A percentile compares a stretch with the other conserved stretches of the same genome.
Conservation (phyloP, 2,113 vertebrate genomes). For the Telmatochromis sp. region DNA sequence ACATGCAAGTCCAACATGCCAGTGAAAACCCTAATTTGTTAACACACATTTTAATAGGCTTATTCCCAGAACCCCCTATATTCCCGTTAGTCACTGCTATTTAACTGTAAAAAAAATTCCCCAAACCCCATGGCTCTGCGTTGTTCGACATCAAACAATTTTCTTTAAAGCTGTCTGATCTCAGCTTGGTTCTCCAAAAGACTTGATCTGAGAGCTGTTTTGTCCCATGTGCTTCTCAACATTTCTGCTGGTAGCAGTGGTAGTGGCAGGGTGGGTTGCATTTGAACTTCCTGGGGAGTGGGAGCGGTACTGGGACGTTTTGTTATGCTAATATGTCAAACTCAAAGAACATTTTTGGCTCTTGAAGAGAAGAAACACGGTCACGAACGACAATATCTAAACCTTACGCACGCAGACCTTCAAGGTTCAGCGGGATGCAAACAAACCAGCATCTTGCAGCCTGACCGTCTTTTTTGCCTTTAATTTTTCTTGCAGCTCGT, state of each 20-base stretch:
- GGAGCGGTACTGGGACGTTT: not conserved
- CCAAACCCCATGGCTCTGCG: not conserved
- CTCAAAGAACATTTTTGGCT: not conserved
- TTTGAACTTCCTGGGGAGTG: not conserved
- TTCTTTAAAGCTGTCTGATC: not conserved
- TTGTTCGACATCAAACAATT: constrained; percentile 14
- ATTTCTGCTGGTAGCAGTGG: not conserved
- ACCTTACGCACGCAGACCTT: not conserved
- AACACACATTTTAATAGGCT: not conserved
- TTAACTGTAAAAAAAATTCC: not conserved
- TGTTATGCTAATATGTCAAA: not conserved
- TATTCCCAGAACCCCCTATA: not conserved
- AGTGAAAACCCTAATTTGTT: not conserved
- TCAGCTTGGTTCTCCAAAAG: not conserved
- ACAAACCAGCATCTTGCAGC: not conserved
- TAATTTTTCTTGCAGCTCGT: not conserved
- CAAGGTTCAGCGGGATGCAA: not conserved
- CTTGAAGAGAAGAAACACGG: not conserved
- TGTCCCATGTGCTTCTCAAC: not conserved
- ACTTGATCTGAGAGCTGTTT: not conserved
- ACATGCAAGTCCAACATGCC: not conserved
- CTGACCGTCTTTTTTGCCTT: not conserved
- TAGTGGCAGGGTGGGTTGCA: not conserved
- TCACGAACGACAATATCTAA: not conserved
- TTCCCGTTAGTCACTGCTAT: not conserved